Conservation (phyloP, 2,888 invertebrate species). For the Acronicta leporina region DNA sequence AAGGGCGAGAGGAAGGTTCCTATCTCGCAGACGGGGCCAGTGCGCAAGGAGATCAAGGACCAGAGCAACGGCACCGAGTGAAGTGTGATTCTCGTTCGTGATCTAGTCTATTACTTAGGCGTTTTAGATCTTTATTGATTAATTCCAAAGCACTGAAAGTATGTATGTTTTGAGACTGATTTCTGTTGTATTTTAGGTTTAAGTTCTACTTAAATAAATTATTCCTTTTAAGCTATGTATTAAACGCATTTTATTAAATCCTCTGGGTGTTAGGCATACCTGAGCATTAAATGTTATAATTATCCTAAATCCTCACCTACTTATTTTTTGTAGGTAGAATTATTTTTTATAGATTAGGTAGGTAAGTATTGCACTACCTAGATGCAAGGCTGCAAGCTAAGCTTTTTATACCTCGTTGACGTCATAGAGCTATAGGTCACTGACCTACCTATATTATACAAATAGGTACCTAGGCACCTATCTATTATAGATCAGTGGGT, state of each 20-base stretch:
- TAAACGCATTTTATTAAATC: slow-evolving; percentile 5
- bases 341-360: too few relatives aligned
- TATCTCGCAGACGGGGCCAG: slow-evolving; percentile 72
- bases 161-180: slow-evolving; percentile 63
- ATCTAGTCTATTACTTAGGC: slow-evolving; percentile 4
- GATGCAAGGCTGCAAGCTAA: too few relatives aligned
- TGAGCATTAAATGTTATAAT: too few relatives aligned
- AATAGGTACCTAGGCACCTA: too few relatives aligned
- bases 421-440: too few relatives aligned
- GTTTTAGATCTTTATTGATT: slow-evolving; percentile 5
- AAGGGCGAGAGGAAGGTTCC: slow-evolving; percentile 69
- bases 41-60: slow-evolving; percentile 71
- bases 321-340: too few relatives aligned
- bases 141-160: slow-evolving; percentile 41
- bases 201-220: slow-evolving; percentile 29
- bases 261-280: too few relatives aligned
- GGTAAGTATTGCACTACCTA: too few relatives aligned
- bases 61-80: slow-evolving; percentile 37
- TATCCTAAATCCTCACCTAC: too few relatives aligned
- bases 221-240: slow-evolving; percentile 5
- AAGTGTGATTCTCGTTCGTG: not conserved
- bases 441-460: too few relatives aligned
- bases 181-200: slow-evolving; percentile 37
- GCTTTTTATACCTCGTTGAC: too few relatives aligned
- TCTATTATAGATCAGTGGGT: too few relatives aligned